Evolutionary conservation across 2,113 vertebrate genomes (phyloP), one percentile per base, ranked within the genome.

Genomic region (Vulpes ferrilata): DNA sequence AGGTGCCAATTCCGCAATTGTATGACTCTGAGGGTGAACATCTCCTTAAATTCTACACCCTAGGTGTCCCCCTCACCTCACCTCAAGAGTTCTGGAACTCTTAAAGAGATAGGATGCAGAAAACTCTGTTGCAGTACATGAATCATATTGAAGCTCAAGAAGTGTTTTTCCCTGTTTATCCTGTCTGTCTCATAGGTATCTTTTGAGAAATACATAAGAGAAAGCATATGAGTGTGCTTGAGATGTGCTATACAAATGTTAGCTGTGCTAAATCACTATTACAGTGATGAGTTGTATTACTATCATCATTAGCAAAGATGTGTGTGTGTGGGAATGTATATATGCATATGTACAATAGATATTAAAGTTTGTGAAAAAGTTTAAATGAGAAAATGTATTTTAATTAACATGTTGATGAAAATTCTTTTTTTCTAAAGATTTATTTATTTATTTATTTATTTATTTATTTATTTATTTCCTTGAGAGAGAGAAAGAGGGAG

Each of bases 11-110:
- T 25, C 35, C 35, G 17, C 0, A 35, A 16, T 20, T 38, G 17
- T 17, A 2, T 51, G 4, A 19, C 6, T 73, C 38, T 43, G 30
- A 23, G 7, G 65, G 27, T 62, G 30, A 60, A 30, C 15, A 43
- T 7, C 30, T 84, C 11, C 57, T 80, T 27, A 7, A 30, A 35
- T 65, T 22, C 4, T 19, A 5, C 3, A 7, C 11, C 32, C 2
- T 0, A 0, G 0, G 0, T 23, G 0, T 7, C 23, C 51, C 20
- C 13, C 23, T 73, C 32, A 9, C 27, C 15, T 85, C 32, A 23
- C n/a, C 71, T 17, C 43, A 43, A 43, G 43, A 38, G 19, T 22
- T 11, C 55, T 64, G 10, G 48, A 0, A 10, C 30, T 53, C 19
- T 78, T 53, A 13, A 84, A 85, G 22, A 35, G 57, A 32, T 10